These are phyloP conservation scores for Erebia palarica DNA, from an alignment of 2,888 invertebrate species.

Conservation along the genomic window DNA sequence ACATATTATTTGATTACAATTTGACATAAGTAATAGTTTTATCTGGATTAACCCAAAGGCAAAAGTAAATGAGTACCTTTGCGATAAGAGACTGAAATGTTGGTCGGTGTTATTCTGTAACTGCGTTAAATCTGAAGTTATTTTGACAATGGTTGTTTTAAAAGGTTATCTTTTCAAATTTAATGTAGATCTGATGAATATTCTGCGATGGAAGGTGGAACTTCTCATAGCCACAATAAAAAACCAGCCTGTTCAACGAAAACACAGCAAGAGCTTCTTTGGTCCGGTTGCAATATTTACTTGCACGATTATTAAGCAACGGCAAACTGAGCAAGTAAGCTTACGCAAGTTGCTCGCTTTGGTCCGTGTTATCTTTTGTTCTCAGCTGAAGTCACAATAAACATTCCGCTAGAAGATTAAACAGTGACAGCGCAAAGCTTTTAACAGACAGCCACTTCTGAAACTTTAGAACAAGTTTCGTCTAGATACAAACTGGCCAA, in stretches of 20 bases:
- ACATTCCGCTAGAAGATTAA: slow-evolving; percentile 30
- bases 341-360: not conserved
- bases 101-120: too few relatives aligned
- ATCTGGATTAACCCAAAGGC: too few relatives aligned
- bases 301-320: not conserved
- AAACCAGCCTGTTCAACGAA: not conserved
- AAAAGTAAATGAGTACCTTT: too few relatives aligned
- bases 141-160: too few relatives aligned
- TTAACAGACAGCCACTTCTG: slow-evolving; percentile 25
- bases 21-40: too few relatives aligned
- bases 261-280: not conserved
- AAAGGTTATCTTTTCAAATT: too few relatives aligned
- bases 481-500: not conserved
- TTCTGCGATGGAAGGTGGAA: too few relatives aligned
- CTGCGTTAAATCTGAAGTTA: too few relatives aligned
- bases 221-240: not conserved
- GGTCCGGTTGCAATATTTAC: not conserved
- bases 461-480: slow-evolving; percentile 14
- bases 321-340: not conserved
- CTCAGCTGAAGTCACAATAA: slow-evolving; percentile 33
- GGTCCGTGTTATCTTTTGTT: slow-evolving; percentile 4
- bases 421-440: slow-evolving; percentile 29
- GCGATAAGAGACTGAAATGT: too few relatives aligned
- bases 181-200: too few relatives aligned
- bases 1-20: too few relatives aligned